Evolutionary conservation across 2,888 invertebrate species (phyloP).

Genomic region (Erebia palarica): DNA sequence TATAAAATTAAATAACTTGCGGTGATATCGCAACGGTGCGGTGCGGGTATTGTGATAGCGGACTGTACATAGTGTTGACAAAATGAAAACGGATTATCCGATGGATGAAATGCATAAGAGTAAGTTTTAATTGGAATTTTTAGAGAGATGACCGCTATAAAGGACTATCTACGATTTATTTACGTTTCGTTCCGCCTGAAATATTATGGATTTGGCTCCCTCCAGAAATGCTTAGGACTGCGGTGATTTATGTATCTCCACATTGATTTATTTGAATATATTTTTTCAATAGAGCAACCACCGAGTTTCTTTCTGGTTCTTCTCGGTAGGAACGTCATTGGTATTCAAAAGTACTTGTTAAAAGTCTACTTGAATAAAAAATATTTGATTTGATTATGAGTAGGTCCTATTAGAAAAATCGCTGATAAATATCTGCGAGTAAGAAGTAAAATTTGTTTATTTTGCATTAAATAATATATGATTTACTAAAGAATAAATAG

Average conservation of each 20-base stretch:
- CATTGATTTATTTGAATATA: no score
- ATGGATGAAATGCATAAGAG: conserved; percentile 80
- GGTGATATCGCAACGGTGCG: conserved; percentile 62
- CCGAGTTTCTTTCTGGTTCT: no score
- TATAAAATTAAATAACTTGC: conserved; percentile 62
- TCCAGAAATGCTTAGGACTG: no score
- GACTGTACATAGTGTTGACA: conserved; percentile 65
- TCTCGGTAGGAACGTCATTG: no score
- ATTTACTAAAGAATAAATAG: neutral
- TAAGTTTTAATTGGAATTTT: conserved; percentile 54
- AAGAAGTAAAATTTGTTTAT: neutral
- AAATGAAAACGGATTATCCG: conserved; percentile 81
- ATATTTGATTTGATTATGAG: neutral
- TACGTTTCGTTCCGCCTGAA: neutral
- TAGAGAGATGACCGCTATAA: neutral
- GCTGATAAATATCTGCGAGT: no score
- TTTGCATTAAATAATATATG: neutral
- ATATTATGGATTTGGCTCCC: neutral
- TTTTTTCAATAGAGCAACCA: no score
- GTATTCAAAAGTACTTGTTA: no score
- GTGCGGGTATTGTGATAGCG: conserved; percentile 49
- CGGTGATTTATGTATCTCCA: no score
- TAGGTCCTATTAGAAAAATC: neutral
- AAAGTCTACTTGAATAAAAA: no score
- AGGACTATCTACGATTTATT: neutral